Conservation (phyloP, 2,888 invertebrate species). For the Pterostichus niger region DNA sequence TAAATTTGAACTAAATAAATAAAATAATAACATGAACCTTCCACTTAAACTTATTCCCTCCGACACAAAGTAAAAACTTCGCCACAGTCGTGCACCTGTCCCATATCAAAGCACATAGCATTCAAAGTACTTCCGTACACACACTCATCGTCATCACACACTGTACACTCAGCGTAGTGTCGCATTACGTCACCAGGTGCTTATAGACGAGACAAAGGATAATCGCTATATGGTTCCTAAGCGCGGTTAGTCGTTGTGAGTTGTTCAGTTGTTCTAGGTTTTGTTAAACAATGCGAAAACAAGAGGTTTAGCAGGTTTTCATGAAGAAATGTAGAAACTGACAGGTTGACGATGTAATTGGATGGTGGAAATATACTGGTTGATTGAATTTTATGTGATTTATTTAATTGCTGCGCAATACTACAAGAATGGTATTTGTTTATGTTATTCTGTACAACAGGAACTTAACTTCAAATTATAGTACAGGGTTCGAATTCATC, state of each 20-base stretch:
- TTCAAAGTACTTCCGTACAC: constrained; percentile 18
- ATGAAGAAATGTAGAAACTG: no score
- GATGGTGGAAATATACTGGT: no score
- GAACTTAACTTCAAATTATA: no score
- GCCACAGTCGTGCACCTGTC: background rate
- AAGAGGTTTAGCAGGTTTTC: background rate
- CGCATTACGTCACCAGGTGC: constrained; percentile 43
- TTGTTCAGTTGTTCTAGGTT: background rate
- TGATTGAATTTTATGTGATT: background rate
- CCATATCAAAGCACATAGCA: constrained; percentile 23
- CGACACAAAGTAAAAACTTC: background rate
- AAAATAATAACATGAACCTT: no score
- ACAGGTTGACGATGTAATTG: no score
- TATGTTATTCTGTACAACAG: no score
- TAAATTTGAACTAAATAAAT: no score
- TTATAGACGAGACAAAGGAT: constrained; percentile 28
- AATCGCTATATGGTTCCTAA: constrained; percentile 14
- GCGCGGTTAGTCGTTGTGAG: background rate
- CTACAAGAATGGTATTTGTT: no score
- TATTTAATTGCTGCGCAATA: no score
- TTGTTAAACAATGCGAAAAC: background rate
- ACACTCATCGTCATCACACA: constrained; percentile 27
- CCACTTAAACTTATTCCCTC: no score
- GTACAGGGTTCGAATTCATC: no score
- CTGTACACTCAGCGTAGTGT: constrained; percentile 9